Evolutionary conservation across 2,888 invertebrate species (phyloP), one percentile per base, ranked within the genome.

Genomic region (Gnatocerus cornutus): DNA sequence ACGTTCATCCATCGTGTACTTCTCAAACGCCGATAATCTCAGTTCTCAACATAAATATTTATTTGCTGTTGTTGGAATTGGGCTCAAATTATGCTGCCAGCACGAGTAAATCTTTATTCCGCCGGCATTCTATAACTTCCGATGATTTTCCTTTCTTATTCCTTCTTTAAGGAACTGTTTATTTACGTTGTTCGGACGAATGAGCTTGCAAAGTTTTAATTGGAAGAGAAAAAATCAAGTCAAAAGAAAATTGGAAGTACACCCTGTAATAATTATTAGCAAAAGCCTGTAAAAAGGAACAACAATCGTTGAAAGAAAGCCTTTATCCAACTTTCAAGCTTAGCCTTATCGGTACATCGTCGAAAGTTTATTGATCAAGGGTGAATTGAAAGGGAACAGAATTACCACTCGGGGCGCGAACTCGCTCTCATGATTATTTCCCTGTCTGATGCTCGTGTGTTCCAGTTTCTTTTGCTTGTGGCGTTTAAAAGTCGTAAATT

Each of bases 81-180:
- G 14, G 0, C 10, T 14, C 27, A 43, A 58, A 58, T 58, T 27
- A 43, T 58, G 45, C 37, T 21, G 56, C 41, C 45, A 29, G 45
- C 45, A 41, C 12, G n/a, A 43, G 45, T 29, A 58, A 58, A 58
- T 58, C 58, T 29, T 58, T 58, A 58, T 58, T 58, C 58, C 29
- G 29, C 7, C 7, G 39, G 30, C 58, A 29, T 58, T 58, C 58
- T 58, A 45, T 58, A 56, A 56, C 56, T 56, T 53, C 56, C 56
- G 30, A 58, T 58, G 45, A 58, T 45, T 58, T 58, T 58, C 30
- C 39, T 30, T 43, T 58, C 58, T 45, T 58, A 55, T 55, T 55
- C 12, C 55, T 55, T 39, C 21, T 33, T 33, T 33, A 53, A 53
- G 30, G 43, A 45, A 58, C 21, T 45, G 58, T 58, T 58, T 58